Percentiles rank a stretch among this genome's conserved stretches.
phyloP scores from a whole-genome alignment of 2,888 invertebrate species.

The Harpalus rufipes region DNA sequence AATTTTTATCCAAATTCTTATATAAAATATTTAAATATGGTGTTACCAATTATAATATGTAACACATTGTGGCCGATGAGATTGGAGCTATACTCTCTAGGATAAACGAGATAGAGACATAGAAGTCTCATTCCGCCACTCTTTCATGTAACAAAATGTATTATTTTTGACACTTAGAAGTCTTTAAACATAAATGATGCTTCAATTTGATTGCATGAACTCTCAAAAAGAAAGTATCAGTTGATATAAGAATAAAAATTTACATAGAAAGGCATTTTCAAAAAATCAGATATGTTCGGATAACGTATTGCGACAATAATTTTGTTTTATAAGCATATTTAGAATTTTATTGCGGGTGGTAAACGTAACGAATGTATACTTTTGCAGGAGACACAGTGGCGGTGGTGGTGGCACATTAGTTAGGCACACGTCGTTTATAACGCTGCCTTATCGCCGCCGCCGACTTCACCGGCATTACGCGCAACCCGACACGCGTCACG shows the following conservation, averaged over 20 bases:
- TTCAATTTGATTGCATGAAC: background rate
- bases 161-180: too few species aligned
- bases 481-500: conserved; percentile 18
- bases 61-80: too few species aligned
- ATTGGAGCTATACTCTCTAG: too few species aligned
- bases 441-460: conserved; percentile 31
- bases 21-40: too few species aligned
- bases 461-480: conserved; percentile 9
- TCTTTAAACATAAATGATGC: too few species aligned
- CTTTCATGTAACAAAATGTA: too few species aligned
- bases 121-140: too few species aligned
- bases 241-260: background rate
- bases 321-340: conserved; percentile 24
- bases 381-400: conserved; percentile 15
- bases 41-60: too few species aligned
- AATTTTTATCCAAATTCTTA: too few species aligned
- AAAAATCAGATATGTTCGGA: background rate
- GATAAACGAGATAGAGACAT: too few species aligned
- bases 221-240: background rate
- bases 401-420: conserved; percentile 32
- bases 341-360: conserved; percentile 31
- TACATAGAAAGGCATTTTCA: background rate
- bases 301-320: background rate
- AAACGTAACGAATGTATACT: conserved; percentile 37
- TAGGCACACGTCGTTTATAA: conserved; percentile 48